These are phyloP conservation scores for Hydrocynus forskahlii DNA, from an alignment of 2,797 vertebrate genomes.

Conservation along the genomic window DNA sequence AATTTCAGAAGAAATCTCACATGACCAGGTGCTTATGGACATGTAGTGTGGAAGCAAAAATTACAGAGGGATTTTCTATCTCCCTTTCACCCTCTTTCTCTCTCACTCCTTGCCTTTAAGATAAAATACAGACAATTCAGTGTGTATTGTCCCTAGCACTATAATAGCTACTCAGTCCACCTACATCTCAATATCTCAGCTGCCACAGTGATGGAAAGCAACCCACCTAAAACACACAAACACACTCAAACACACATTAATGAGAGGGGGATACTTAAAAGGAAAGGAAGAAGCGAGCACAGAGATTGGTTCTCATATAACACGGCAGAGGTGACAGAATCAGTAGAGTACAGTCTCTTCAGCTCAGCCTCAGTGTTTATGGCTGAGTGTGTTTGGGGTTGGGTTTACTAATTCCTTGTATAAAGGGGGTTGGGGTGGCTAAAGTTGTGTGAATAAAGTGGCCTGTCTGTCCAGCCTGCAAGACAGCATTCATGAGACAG, in stretches of 20 bases:
- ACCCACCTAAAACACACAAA: not conserved
- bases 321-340: not conserved
- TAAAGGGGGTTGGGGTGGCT: constrained; percentile 39
- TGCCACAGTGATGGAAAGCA: constrained; percentile 22
- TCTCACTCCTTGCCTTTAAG: not conserved
- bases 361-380: not conserved
- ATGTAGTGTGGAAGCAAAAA: too few species aligned
- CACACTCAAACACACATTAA: constrained; percentile 3
- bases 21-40: too few species aligned
- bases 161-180: constrained; percentile 10
- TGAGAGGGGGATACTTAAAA: constrained; percentile 9
- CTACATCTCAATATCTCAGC: constrained; percentile 34
- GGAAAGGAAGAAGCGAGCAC: not conserved
- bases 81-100: too few species aligned
- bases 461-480: constrained; percentile 48
- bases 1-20: not conserved
- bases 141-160: constrained; percentile 32
- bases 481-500: constrained; percentile 53
- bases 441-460: constrained; percentile 45
- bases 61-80: not conserved
- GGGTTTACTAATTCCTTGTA: constrained; percentile 4
- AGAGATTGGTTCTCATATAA: constrained; percentile 1
- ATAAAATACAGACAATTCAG: not conserved
- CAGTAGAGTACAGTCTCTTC: constrained; percentile 13
- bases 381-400: constrained; percentile 13